These are phyloP conservation scores for Caenorhabditis latens DNA, from an alignment of 1,140 invertebrate genomes.

Conservation along the genomic window DNA sequence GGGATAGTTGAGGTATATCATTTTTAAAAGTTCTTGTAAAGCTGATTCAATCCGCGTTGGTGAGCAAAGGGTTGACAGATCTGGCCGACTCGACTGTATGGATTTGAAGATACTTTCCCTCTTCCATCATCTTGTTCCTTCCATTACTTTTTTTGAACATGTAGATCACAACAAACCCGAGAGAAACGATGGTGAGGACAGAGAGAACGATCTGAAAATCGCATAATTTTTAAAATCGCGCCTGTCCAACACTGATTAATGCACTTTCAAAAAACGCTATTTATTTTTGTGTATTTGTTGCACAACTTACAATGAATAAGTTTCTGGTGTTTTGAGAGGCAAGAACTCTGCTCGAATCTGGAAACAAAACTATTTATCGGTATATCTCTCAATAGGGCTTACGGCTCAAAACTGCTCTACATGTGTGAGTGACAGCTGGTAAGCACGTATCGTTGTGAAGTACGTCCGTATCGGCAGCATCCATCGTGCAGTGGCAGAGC, in stretches of 20 bases:
- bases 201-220: not conserved
- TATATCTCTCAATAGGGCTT: too few species aligned
- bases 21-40: too few species aligned
- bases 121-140: not conserved
- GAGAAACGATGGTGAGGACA: not conserved
- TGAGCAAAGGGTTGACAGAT: constrained; percentile 16
- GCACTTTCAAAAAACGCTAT: too few species aligned
- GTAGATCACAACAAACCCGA: not conserved
- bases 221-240: too few species aligned
- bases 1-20: too few species aligned
- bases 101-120: constrained; percentile 37
- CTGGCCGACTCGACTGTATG: constrained; percentile 21
- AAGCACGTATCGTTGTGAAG: not conserved
- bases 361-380: not conserved
- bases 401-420: constrained; percentile 34
- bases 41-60: not conserved
- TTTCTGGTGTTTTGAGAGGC: not conserved
- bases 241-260: too few species aligned
- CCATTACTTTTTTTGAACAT: not conserved
- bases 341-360: constrained; percentile 9
- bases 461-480: constrained; percentile 11
- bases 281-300: too few species aligned
- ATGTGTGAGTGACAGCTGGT: not conserved
- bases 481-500: constrained; percentile 41
- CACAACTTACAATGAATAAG: not conserved